These are phyloP conservation scores for Cephus nigrinus DNA, from an alignment of 2,888 invertebrate genomes.

Conservation along the genomic window DNA sequence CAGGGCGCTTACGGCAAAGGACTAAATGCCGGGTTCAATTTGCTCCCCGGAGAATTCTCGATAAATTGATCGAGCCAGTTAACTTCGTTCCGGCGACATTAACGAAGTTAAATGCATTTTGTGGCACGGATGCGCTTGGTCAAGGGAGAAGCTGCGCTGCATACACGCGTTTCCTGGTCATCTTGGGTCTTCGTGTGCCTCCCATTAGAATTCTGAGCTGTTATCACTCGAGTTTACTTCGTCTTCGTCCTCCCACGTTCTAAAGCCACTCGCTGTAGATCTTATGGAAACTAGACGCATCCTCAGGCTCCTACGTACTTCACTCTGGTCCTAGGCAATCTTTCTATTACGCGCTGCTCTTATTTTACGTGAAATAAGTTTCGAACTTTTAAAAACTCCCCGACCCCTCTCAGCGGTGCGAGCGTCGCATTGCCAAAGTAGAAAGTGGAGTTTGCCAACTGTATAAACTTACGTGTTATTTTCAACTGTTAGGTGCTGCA, in stretches of 20 bases:
- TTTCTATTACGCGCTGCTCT: not conserved
- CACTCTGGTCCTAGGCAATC: not conserved
- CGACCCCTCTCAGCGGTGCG: not conserved
- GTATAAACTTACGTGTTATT: not conserved
- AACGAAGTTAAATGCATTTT: not conserved
- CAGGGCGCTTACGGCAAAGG: not conserved
- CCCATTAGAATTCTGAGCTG: not conserved
- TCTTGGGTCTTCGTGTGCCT: not conserved
- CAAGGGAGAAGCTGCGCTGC: not conserved
- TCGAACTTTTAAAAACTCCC: not conserved
- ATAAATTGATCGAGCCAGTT: not conserved
- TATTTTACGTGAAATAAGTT: not conserved
- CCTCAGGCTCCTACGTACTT: not conserved
- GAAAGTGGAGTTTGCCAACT: not conserved
- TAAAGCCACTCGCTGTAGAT: not conserved
- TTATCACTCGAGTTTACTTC: not conserved
- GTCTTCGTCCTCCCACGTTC: not conserved
- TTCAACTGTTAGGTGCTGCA: not conserved
- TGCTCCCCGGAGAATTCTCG: not conserved
- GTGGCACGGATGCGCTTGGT: not conserved
- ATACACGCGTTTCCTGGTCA: not conserved
- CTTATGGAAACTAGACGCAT: not conserved
- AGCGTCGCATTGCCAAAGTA: not conserved
- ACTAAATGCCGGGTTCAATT: not conserved
- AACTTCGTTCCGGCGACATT: not conserved